Conservation (phyloP, 1,140 invertebrate genomes). For the Brachionus calyciflorus region DNA sequence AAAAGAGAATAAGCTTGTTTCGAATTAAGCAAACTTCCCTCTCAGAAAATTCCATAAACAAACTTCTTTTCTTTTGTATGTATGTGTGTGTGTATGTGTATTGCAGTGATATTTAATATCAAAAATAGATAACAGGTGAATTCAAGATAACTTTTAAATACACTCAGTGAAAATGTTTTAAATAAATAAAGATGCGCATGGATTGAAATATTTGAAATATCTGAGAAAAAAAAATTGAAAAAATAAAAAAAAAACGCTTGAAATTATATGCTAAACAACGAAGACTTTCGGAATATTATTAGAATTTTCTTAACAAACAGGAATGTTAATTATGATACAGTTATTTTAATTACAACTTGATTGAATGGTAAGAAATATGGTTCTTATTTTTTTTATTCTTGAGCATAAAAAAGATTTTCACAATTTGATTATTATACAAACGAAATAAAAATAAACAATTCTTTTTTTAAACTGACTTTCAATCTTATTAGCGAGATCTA, state of each 20-base stretch:
- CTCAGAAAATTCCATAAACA: constrained; percentile 22
- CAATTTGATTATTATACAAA: constrained; percentile 41
- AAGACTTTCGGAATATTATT: not conserved
- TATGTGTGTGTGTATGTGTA: too few relatives aligned
- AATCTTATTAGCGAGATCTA: constrained; percentile 36
- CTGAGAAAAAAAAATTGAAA: not conserved
- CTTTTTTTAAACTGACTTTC: constrained; percentile 7
- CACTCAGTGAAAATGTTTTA: constrained; percentile 3
- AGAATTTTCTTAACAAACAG: too few relatives aligned
- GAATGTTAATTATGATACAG: constrained; percentile 42
- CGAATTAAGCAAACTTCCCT: constrained; percentile 37
- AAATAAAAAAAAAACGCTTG: not conserved
- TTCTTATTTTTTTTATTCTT: constrained; percentile 33
- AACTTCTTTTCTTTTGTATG: not conserved
- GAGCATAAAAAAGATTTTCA: constrained; percentile 17
- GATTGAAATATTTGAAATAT: not conserved
- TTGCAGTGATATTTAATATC: constrained; percentile 31
- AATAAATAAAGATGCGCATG: constrained; percentile 38
- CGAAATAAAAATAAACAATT: constrained; percentile 38
- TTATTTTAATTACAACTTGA: constrained; percentile 38
- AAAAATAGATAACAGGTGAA: constrained; percentile 45
- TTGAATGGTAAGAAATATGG: constrained; percentile 26
- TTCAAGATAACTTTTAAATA: too few relatives aligned
- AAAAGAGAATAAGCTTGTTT: too few relatives aligned
- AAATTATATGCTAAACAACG: too few relatives aligned